A percentile compares a stretch with the other conserved stretches of the same genome.
These are phyloP conservation scores for Potamilus streckersoni DNA, from an alignment of 1,140 invertebrate genomes.

Conservation along the genomic window DNA sequence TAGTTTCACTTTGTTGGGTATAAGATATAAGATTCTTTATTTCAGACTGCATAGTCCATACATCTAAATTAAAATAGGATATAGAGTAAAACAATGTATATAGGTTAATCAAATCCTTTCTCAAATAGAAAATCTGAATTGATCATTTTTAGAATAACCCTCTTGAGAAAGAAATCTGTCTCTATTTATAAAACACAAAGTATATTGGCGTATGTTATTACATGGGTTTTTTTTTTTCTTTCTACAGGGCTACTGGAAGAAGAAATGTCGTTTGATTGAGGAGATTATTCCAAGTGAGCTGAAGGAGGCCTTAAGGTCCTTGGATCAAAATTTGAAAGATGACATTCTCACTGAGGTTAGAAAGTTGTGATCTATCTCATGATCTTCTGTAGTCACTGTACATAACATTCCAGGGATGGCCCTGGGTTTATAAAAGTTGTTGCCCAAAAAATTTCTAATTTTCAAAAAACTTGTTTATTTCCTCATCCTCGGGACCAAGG, in stretches of 20 bases:
- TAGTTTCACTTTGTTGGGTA: neutral
- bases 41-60: too few species aligned
- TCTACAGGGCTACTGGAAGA: conserved; percentile 59
- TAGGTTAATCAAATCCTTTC: neutral
- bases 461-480: too few species aligned
- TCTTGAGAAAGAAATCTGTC: neutral
- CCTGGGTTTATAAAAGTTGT: too few species aligned
- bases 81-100: too few species aligned
- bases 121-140: neutral
- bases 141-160: neutral
- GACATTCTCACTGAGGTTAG: conserved; percentile 56
- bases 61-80: too few species aligned
- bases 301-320: conserved; percentile 34
- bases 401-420: too few species aligned
- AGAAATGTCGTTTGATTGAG: conserved; percentile 48
- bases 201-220: neutral
- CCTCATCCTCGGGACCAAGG: too few species aligned
- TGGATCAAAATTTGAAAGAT: conserved; percentile 47
- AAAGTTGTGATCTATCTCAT: neutral
- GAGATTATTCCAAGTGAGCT: conserved; percentile 36
- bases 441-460: too few species aligned
- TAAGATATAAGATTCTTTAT: too few species aligned
- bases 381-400: neutral
- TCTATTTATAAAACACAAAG: neutral
- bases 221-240: conserved; percentile 6